phyloP scores from a whole-genome alignment of 2,113 vertebrate genomes.

The Centropristis striata region DNA sequence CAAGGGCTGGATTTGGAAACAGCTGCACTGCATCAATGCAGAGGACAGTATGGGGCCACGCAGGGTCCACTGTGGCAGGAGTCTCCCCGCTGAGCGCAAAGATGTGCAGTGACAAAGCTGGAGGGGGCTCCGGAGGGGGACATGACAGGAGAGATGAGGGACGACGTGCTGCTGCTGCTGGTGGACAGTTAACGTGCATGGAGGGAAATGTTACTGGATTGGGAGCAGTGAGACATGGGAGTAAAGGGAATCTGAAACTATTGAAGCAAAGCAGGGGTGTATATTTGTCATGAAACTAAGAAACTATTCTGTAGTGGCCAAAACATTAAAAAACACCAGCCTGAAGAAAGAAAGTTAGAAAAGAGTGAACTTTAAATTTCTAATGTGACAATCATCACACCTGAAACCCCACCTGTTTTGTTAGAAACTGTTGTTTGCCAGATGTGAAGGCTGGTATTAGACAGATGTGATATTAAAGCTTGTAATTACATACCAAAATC shows the following conservation, averaged over 20 bases:
- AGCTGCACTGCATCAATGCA: constrained; percentile 82
- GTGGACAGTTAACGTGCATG: constrained; percentile 1
- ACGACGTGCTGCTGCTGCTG: constrained; percentile 19
- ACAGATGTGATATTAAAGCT: not conserved
- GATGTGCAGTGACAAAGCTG: constrained; percentile 80
- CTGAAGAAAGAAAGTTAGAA: not conserved
- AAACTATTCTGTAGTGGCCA: not conserved
- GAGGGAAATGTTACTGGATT: not conserved
- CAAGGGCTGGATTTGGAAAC: constrained; percentile 85
- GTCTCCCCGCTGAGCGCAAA: constrained; percentile 77
- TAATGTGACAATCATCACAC: not conserved
- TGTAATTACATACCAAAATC: not conserved
- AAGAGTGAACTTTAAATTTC: not conserved
- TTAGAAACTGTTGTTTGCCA: not conserved
- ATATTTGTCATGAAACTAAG: not conserved
- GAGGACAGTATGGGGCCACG: constrained; percentile 48
- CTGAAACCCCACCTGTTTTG: not conserved
- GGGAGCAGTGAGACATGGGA: not conserved
- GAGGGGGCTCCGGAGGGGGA: constrained; percentile 36
- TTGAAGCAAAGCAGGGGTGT: not conserved
- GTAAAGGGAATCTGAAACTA: not conserved
- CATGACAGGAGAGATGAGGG: constrained; percentile 27
- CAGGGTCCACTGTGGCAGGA: constrained; percentile 67
- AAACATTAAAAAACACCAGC: not conserved
- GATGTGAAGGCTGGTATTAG: not conserved